phyloP scores from a whole-genome alignment of 2,797 vertebrate species.

The Xenops minutus region DNA sequence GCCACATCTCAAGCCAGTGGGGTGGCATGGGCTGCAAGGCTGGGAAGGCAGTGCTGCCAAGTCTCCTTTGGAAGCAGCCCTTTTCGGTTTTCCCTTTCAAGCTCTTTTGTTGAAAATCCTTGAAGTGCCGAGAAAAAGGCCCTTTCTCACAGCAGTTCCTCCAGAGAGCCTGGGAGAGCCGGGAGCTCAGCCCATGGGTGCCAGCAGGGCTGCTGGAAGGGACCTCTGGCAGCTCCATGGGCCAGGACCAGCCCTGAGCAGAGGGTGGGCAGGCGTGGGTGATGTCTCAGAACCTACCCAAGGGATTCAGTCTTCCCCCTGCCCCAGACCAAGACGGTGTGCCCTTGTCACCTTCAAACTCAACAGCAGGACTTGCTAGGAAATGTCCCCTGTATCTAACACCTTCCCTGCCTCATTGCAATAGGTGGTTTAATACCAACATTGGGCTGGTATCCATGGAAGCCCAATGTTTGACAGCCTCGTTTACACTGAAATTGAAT shows the following conservation, averaged over 20 bases:
- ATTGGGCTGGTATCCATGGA: not conserved
- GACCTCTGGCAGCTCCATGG: not conserved
- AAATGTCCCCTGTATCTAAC: not conserved
- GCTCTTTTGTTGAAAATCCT: slow-evolving; percentile 24
- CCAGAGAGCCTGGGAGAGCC: not conserved
- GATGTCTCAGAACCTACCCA: not conserved
- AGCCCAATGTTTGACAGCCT: not conserved
- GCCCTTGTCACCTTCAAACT: not conserved
- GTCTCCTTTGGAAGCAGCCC: not conserved
- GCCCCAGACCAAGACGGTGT: no score
- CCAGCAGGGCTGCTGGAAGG: not conserved
- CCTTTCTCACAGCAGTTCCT: slow-evolving; percentile 20
- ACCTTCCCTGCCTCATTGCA: not conserved
- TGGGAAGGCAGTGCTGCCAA: slow-evolving; percentile 37
- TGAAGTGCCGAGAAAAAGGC: not conserved
- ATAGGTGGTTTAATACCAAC: not conserved
- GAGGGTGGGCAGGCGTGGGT: accelerated
- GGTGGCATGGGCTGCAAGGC: not conserved
- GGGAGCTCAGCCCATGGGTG: not conserved
- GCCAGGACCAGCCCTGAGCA: not conserved
- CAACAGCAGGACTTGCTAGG: not conserved
- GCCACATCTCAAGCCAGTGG: not conserved
- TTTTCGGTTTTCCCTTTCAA: slow-evolving; percentile 38
- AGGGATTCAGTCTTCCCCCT: not conserved
- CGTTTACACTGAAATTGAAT: not conserved